These are phyloP conservation scores for Hippopotamyrus pictus DNA, from an alignment of 2,797 vertebrate genomes.

Conservation along the genomic window DNA sequence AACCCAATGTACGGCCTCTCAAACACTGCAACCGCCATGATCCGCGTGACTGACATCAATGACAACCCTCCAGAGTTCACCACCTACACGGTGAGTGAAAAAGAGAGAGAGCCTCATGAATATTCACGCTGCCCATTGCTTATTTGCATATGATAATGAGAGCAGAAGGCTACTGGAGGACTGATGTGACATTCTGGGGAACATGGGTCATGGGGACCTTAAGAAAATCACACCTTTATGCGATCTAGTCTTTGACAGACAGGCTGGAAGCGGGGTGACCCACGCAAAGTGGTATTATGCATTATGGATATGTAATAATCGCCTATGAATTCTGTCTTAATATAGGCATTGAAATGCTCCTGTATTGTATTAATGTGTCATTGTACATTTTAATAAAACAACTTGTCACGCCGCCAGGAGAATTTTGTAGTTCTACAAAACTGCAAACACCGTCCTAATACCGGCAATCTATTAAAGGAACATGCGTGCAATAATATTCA, in stretches of 20 bases:
- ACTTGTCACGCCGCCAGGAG: background rate
- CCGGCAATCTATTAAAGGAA: background rate
- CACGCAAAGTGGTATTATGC: background rate
- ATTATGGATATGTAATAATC: background rate
- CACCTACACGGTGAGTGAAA: conserved; percentile 75
- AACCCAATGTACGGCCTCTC: conserved; percentile 93
- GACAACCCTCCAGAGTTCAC: conserved; percentile 97
- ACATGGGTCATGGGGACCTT: background rate
- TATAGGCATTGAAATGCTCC: background rate
- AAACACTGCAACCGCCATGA: conserved; percentile 93
- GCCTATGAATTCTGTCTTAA: background rate
- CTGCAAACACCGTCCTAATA: background rate
- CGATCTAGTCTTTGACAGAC: conserved; percentile 4
- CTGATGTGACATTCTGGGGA: background rate
- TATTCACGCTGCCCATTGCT: background rate
- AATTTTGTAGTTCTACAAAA: background rate
- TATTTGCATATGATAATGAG: background rate
- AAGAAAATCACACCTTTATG: background rate
- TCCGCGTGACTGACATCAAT: conserved; percentile 91
- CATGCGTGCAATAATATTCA: background rate
- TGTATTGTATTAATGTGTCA: background rate
- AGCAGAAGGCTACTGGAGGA: background rate
- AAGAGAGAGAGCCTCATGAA: background rate
- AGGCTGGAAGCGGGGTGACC: background rate
- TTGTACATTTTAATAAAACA: background rate